A percentile compares a stretch with the other conserved stretches of the same genome.
phyloP scores from a whole-genome alignment of 1,140 invertebrate genomes.

The Psilanteris sp. region DNA sequence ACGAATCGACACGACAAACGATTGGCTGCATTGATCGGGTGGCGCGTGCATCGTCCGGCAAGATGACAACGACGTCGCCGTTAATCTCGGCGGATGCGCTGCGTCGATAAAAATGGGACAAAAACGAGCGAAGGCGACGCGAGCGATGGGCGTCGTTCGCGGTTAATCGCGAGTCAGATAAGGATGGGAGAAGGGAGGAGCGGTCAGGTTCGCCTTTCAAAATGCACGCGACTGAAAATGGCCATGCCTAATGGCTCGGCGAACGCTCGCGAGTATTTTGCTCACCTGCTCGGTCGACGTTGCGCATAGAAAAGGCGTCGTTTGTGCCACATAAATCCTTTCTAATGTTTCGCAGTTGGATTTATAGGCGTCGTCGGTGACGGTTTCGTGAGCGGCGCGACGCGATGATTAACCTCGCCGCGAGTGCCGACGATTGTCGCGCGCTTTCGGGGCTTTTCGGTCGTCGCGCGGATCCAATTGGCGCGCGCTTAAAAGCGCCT shows the following conservation, averaged over 20 bases:
- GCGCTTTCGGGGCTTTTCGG: no score
- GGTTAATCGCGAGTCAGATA: background rate
- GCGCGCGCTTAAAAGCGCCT: no score
- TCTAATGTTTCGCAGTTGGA: conserved; percentile 53
- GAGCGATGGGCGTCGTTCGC: conserved; percentile 8
- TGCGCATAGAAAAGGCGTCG: conserved; percentile 56
- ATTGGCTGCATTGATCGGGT: no score
- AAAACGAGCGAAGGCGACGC: conserved; percentile 18
- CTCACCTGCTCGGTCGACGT: conserved; percentile 39
- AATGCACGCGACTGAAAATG: conserved; percentile 61
- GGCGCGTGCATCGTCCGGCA: no score
- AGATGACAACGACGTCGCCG: no score
- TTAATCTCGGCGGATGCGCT: background rate
- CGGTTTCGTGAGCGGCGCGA: conserved; percentile 47
- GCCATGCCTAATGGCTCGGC: conserved; percentile 55
- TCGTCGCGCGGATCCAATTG: no score
- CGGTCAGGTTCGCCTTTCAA: conserved; percentile 49
- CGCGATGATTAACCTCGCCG: conserved; percentile 50
- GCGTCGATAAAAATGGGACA: no score
- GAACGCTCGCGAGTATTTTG: conserved; percentile 47
- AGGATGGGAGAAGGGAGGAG: background rate
- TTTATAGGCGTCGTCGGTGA: conserved; percentile 60
- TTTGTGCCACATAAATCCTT: conserved; percentile 61
- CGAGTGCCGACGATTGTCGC: no score
- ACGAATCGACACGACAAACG: no score